Base-by-base conservation (phyloP, 2,113 vertebrate genomes). In the Calonectris borealis region DNA sequence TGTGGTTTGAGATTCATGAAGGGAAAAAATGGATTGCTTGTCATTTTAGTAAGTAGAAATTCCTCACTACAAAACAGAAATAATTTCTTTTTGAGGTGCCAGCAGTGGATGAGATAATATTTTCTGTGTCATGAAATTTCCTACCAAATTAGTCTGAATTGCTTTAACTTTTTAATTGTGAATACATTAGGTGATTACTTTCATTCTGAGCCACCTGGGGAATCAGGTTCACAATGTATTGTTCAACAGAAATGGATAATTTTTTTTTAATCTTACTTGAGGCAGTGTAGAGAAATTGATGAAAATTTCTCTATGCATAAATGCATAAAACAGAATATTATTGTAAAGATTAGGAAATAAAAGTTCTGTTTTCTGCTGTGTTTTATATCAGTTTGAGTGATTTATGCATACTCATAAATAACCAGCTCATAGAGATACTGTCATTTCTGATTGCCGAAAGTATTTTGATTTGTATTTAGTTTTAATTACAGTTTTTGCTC, bases 401-500 rank as follows among this genome's bases (percentile, higher is more conserved):
- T 94, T 97, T 95, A 80, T 81, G 32, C 49, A 61, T 83, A 21
- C 52, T 96, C 44, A 66, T 85, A 94, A 96, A 96, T 97, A 94
- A 89, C 12, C 38, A 91, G 78, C 62, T 97, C 88, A 60, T 83
- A 65, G 16, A 92, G 71, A 90, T 78, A 70, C 58, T 95, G 80
- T 84, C 70, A 87, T 90, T 97, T 96, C 87, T 97, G 61, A 96
- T 92, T 96, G 87, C 60, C 91, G 92, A 93, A 93, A 95, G 38
- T 93, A 94, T 92, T 92, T 95, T 83, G 48, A 85, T 96, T 97
- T 96, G 16, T 95, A 94, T 97, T 98, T 97, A 91, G 87, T 98
- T 98, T 98, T 98, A 98, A 98, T 98, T 96, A 97, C 57, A 91
- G 83, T 86, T 96, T 98, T 98, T 97, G 94, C 92, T 98, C 73